phyloP scores from a whole-genome alignment of 2,113 vertebrate genomes.

The Kryptolebias marmoratus region DNA sequence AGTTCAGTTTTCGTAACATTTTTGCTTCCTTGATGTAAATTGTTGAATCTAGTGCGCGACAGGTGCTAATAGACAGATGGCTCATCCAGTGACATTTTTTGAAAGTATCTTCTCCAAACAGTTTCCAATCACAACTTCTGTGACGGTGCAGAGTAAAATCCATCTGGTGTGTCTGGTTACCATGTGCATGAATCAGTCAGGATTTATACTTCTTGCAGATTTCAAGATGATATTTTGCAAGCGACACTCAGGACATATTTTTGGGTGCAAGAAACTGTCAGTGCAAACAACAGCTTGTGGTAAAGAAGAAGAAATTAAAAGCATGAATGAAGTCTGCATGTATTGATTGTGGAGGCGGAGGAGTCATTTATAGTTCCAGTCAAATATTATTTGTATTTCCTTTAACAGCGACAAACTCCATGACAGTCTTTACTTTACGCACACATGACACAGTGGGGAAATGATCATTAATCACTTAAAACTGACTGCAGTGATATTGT shows the following conservation, averaged over 20 bases:
- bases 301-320: neutral
- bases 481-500: neutral
- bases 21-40: neutral
- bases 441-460: neutral
- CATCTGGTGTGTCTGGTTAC: neutral
- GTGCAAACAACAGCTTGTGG: neutral
- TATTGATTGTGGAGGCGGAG: neutral
- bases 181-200: neutral
- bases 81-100: conserved; percentile 3
- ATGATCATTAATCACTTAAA: neutral
- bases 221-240: neutral
- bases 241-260: neutral
- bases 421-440: neutral
- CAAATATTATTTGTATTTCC: neutral
- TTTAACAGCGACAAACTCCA: neutral
- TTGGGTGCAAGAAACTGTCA: neutral
- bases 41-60: neutral
- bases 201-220: neutral
- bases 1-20: neutral
- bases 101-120: neutral
- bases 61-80: conserved; percentile 12
- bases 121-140: conserved; percentile 2
- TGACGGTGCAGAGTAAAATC: neutral
- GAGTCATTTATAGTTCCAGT: neutral
- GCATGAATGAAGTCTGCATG: neutral